Evolutionary conservation across 2,888 invertebrate genomes (phyloP).

Genomic region (Vesta saturnalis): DNA sequence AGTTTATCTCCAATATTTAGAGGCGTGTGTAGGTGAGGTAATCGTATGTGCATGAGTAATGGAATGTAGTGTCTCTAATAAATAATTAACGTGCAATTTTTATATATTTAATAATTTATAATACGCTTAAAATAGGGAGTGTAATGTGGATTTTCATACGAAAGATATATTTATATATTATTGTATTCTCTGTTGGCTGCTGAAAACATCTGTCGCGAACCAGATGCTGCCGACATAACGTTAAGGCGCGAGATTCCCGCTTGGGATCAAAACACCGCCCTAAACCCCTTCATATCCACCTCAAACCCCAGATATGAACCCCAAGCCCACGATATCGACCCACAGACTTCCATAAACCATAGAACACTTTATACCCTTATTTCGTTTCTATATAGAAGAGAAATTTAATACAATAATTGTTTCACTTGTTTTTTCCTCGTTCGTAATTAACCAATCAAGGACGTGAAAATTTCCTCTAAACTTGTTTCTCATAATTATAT

Average conservation of each 20-base stretch:
- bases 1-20: slow-evolving; percentile 55
- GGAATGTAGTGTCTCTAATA: slow-evolving; percentile 57
- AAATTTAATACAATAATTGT: background rate
- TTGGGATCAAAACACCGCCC: slow-evolving; percentile 40
- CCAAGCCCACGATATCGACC: slow-evolving; percentile 46
- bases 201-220: slow-evolving; percentile 50
- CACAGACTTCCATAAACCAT: slow-evolving; percentile 42
- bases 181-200: slow-evolving; percentile 46
- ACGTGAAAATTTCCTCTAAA: too few relatives aligned
- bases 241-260: slow-evolving; percentile 43
- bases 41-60: slow-evolving; percentile 54
- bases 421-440: background rate
- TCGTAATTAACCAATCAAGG: background rate
- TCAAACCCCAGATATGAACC: slow-evolving; percentile 49
- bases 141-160: background rate
- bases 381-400: slow-evolving; percentile 15
- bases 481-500: too few relatives aligned
- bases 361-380: slow-evolving; percentile 21
- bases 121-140: background rate
- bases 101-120: background rate
- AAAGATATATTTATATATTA: slow-evolving; percentile 45
- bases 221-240: slow-evolving; percentile 50
- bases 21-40: slow-evolving; percentile 50
- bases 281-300: slow-evolving; percentile 43
- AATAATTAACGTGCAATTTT: slow-evolving; percentile 61